phyloP scores from a whole-genome alignment of 92 coral and sea anemone genomes.

The Epizoanthus stellaris region DNA sequence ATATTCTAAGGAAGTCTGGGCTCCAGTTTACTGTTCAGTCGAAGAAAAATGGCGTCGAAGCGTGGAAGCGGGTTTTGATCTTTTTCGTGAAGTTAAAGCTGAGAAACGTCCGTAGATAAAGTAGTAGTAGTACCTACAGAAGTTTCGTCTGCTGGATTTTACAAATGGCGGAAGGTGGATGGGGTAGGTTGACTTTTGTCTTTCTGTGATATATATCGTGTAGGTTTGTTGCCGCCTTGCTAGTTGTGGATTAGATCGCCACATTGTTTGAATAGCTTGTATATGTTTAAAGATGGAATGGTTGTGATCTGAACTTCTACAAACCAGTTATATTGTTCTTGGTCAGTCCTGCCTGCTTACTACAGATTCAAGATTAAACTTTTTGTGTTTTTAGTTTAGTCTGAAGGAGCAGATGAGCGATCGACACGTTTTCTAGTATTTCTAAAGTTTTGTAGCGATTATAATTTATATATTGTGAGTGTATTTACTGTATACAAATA shows the following conservation, averaged over 20 bases:
- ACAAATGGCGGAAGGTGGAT: slow-evolving; percentile 47
- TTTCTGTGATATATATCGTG: not conserved
- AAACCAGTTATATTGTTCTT: not conserved
- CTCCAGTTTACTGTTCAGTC: slow-evolving; percentile 1
- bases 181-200: slow-evolving; percentile 34
- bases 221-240: not conserved
- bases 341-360: too few relatives aligned
- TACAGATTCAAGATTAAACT: too few relatives aligned
- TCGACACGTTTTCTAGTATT: too few relatives aligned
- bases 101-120: not conserved
- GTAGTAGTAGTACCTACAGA: not conserved
- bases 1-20: slow-evolving; percentile 23
- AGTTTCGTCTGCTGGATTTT: not conserved
- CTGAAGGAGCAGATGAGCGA: too few relatives aligned
- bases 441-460: too few relatives aligned
- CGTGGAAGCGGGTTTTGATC: not conserved
- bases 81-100: not conserved
- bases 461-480: too few relatives aligned
- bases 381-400: too few relatives aligned
- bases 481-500: too few relatives aligned
- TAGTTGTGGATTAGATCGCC: not conserved
- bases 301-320: not conserved
- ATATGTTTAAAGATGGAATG: not conserved
- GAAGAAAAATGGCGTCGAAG: slow-evolving; percentile 21
- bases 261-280: not conserved